Evolutionary conservation across 2,888 invertebrate species (phyloP).

Genomic region (Thelaira solivaga): DNA sequence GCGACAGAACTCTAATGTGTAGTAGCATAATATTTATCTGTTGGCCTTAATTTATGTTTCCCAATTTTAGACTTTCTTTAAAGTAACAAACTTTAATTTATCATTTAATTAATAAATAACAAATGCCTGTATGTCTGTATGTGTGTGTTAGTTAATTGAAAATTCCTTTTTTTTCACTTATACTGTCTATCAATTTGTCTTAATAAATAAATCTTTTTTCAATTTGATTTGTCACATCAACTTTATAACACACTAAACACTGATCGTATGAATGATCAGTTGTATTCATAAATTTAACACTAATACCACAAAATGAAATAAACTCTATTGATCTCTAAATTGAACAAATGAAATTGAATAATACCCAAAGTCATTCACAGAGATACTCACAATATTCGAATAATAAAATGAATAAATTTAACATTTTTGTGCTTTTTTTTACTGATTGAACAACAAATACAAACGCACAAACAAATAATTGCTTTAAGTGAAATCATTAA

Average conservation of each 20-base stretch:
- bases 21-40: no score
- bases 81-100: no score
- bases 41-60: no score
- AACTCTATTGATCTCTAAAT: conserved; percentile 42
- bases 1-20: no score
- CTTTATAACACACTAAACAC: background rate
- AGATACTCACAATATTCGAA: background rate
- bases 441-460: conserved; percentile 35
- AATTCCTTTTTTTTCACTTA: background rate
- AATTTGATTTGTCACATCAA: conserved; percentile 28
- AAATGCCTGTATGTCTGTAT: no score
- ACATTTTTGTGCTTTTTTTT: conserved; percentile 69
- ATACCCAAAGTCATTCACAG: conserved; percentile 8
- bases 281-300: conserved; percentile 21
- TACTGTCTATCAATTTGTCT: conserved; percentile 33
- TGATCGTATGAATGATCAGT: conserved; percentile 33
- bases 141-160: background rate
- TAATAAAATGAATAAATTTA: conserved; percentile 55
- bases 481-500: background rate
- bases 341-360: conserved; percentile 46
- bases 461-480: conserved; percentile 7
- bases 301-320: background rate
- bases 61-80: no score
- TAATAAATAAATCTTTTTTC: conserved; percentile 58
- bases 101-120: no score